phyloP scores from a whole-genome alignment of 2,113 vertebrate species.

The Hiodon alosoides region DNA sequence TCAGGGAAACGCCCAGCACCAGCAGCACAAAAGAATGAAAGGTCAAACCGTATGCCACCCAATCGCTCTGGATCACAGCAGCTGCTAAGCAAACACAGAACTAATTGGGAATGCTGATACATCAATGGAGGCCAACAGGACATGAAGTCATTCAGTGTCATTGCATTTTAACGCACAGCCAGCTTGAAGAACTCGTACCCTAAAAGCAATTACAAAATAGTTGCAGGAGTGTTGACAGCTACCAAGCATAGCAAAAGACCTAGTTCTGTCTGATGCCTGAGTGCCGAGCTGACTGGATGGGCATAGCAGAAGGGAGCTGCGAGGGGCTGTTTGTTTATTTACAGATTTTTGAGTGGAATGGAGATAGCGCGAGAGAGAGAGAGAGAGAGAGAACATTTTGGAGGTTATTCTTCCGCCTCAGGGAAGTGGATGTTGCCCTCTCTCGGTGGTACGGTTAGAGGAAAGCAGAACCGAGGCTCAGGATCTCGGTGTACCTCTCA shows the following conservation, averaged over 20 bases:
- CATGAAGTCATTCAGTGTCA: no score
- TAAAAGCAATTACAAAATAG: not conserved
- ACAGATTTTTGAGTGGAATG: conserved; percentile 9
- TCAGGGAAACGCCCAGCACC: no score
- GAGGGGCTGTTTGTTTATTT: conserved; percentile 33
- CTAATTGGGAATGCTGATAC: no score
- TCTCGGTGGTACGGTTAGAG: not conserved
- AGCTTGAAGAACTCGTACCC: no score
- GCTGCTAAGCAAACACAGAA: no score
- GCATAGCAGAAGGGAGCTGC: conserved; percentile 31
- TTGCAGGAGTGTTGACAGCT: not conserved
- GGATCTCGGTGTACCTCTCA: no score
- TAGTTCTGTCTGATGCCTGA: conserved; percentile 50
- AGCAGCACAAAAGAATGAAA: no score
- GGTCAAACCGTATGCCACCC: no score
- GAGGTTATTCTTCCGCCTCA: not conserved
- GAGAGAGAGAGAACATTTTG: not conserved
- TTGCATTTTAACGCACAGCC: no score
- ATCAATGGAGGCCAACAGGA: no score
- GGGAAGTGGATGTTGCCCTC: not conserved
- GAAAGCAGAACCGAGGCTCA: not conserved
- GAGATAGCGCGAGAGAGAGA: no score
- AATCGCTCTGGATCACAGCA: no score
- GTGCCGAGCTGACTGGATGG: not conserved
- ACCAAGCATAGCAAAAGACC: conserved; percentile 39